These are phyloP conservation scores for Hedychridium roseum DNA, from an alignment of 2,888 invertebrate genomes.

Conservation along the genomic window DNA sequence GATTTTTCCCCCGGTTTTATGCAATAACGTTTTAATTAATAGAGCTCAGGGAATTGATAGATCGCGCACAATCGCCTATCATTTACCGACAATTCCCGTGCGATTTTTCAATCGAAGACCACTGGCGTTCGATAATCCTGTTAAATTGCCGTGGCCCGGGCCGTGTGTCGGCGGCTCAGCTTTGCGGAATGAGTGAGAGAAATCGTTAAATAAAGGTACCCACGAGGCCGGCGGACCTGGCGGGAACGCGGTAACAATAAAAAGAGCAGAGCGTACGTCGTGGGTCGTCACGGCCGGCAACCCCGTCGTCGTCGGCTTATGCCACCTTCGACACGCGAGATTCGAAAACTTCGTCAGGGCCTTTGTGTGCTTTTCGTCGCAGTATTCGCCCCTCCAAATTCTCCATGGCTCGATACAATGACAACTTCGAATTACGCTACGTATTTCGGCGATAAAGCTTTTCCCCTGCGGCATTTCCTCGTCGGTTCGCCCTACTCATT, in stretches of 20 bases:
- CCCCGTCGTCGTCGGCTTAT: conserved; percentile 33
- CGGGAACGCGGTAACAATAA: conserved; percentile 29
- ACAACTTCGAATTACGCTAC: no score
- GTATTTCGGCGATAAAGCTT: no score
- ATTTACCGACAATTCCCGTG: conserved; percentile 11
- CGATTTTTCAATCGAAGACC: conserved; percentile 12
- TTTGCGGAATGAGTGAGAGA: conserved; percentile 38
- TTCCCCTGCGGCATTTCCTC: no score
- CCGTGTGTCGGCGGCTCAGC: conserved; percentile 22
- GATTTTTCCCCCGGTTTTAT: not conserved
- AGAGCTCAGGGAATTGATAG: not conserved
- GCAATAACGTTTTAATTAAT: not conserved
- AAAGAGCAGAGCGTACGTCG: conserved; percentile 28
- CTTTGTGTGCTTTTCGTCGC: conserved; percentile 29
- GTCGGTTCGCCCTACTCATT: no score
- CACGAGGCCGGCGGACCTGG: conserved; percentile 13
- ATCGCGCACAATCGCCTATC: not conserved
- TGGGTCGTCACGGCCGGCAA: conserved; percentile 42
- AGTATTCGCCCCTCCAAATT: no score
- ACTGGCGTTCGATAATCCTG: conserved; percentile 29
- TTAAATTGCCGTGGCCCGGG: conserved; percentile 27
- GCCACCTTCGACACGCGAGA: conserved; percentile 43
- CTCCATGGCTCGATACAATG: no score
- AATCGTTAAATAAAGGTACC: conserved; percentile 43
- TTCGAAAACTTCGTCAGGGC: conserved; percentile 44